Conservation (phyloP, 2,113 vertebrate genomes). For the Malurus cyaneus region DNA sequence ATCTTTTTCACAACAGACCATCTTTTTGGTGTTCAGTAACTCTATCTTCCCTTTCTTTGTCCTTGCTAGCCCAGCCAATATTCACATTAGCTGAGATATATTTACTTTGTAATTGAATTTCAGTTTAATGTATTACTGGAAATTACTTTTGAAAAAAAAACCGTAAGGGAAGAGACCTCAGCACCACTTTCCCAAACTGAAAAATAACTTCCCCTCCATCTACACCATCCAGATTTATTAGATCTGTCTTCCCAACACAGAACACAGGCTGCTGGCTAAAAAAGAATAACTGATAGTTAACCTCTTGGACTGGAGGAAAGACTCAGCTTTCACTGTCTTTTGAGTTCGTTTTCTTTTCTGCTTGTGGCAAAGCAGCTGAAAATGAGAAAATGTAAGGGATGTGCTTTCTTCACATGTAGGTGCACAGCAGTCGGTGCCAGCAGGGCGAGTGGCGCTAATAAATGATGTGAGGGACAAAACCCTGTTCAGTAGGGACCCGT, state of each 20-base stretch:
- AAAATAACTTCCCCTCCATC: constrained; percentile 7
- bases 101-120: constrained; percentile 58
- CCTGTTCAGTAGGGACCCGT: background rate
- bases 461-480: background rate
- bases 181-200: background rate
- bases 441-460: background rate
- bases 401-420: background rate
- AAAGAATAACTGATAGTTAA: background rate
- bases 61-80: background rate
- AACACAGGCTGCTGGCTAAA: background rate
- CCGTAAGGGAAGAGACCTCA: background rate
- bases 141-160: background rate
- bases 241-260: background rate
- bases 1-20: background rate
- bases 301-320: background rate
- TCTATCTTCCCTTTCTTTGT: background rate
- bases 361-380: background rate
- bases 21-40: background rate
- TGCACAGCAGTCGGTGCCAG: background rate
- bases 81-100: constrained; percentile 26
- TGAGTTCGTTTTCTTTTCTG: background rate
- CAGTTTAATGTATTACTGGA: constrained; percentile 53
- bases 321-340: background rate
- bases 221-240: background rate
- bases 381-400: background rate